phyloP scores from a whole-genome alignment of 1,140 invertebrate genomes.

The Sweltsa coloradensis region DNA sequence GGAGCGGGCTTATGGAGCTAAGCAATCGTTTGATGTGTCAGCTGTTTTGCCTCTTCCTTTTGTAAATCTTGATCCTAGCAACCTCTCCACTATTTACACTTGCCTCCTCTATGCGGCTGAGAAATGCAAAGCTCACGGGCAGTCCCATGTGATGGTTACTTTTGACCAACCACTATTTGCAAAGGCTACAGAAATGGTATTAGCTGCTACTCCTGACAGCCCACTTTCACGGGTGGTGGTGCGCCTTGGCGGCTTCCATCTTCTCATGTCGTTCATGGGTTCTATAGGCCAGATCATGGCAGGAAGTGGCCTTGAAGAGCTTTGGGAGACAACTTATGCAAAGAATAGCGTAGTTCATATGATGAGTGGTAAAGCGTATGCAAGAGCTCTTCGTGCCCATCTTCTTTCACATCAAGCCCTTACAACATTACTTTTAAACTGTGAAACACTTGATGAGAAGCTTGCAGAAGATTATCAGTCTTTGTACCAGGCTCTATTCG shows the following conservation, averaged over 20 bases:
- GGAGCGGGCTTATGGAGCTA: too few relatives aligned
- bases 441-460: neutral
- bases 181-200: constrained; percentile 32
- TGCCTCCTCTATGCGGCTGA: neutral
- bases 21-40: too few relatives aligned
- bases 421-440: constrained; percentile 19
- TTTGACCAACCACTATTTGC: constrained; percentile 24
- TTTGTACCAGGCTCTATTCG: neutral
- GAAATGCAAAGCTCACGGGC: constrained; percentile 6
- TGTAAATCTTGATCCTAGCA: constrained; percentile 2
- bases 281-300: constrained; percentile 26
- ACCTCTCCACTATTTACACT: constrained; percentile 7
- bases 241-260: constrained; percentile 24
- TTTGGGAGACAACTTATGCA: constrained; percentile 22
- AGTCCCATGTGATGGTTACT: constrained; percentile 17
- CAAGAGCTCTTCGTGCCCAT: constrained; percentile 30
- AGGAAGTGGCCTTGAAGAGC: constrained; percentile 27
- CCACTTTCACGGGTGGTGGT: constrained; percentile 12
- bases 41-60: constrained; percentile 3
- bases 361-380: constrained; percentile 28
- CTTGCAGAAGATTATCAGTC: neutral
- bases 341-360: constrained; percentile 24
- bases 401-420: constrained; percentile 23
- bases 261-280: constrained; percentile 29
- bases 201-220: constrained; percentile 4